phyloP scores from a whole-genome alignment of 2,113 vertebrate genomes.

The Rhea americana region DNA sequence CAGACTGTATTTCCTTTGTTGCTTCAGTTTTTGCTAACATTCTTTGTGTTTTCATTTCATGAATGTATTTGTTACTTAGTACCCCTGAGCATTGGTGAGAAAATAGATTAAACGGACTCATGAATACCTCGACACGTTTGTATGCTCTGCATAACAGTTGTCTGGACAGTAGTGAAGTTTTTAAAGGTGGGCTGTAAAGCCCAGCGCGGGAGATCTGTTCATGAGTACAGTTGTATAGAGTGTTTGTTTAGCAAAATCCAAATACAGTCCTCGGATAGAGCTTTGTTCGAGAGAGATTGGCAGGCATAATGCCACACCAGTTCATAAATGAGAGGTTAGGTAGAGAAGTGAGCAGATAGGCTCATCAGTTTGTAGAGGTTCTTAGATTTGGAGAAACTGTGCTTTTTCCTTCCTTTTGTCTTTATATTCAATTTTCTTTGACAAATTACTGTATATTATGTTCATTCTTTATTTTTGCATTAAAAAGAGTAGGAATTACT shows the following conservation, averaged over 20 bases:
- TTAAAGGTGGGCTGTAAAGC: background rate
- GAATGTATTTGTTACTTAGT: background rate
- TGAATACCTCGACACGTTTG: background rate
- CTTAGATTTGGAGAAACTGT: background rate
- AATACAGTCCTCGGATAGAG: background rate
- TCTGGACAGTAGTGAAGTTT: background rate
- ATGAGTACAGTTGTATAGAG: background rate
- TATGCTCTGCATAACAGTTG: background rate
- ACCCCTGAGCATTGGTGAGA: background rate
- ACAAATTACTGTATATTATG: background rate
- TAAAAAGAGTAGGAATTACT: background rate
- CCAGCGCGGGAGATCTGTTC: background rate
- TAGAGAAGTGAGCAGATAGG: background rate
- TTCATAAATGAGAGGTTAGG: background rate
- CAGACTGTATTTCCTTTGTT: background rate
- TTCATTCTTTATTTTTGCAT: background rate
- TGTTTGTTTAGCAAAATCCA: background rate
- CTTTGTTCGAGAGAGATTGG: background rate
- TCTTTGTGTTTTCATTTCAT: background rate
- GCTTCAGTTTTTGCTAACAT: background rate
- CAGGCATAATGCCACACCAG: background rate
- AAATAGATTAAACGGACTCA: background rate
- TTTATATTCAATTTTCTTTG: background rate
- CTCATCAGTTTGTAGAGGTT: background rate
- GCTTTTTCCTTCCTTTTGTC: background rate